phyloP scores from a whole-genome alignment of 2,797 vertebrate genomes.

The Cryptoblepharus egeriae region DNA sequence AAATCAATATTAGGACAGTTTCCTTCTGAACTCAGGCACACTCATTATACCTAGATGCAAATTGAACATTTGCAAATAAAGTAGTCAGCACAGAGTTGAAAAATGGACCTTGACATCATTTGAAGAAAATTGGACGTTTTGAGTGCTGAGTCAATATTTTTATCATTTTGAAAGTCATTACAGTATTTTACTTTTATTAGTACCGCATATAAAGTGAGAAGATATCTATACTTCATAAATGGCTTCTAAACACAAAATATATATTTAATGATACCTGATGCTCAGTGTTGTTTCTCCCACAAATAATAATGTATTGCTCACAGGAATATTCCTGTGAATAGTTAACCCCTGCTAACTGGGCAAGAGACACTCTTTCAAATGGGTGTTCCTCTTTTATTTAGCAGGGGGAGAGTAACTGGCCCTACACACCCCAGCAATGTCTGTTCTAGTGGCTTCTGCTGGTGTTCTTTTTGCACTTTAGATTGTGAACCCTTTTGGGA shows the following conservation, averaged over 20 bases:
- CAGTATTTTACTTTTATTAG: slow-evolving; percentile 40
- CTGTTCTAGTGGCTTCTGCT: too few relatives aligned
- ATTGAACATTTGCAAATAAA: slow-evolving; percentile 38
- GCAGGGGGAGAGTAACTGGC: too few relatives aligned
- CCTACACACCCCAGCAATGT: too few relatives aligned
- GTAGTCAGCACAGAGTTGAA: slow-evolving; percentile 39
- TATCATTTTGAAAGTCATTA: slow-evolving; percentile 37
- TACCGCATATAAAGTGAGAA: background rate
- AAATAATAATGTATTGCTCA: background rate
- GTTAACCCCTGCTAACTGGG: too few relatives aligned
- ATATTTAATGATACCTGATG: background rate
- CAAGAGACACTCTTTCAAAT: too few relatives aligned
- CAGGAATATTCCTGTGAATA: background rate
- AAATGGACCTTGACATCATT: slow-evolving; percentile 31
- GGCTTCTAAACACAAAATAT: slow-evolving; percentile 8
- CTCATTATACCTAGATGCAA: background rate
- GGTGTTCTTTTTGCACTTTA: too few relatives aligned
- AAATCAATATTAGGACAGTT: slow-evolving; percentile 5
- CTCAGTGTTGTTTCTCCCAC: background rate
- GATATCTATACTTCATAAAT: slow-evolving; percentile 17
- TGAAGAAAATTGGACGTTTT: slow-evolving; percentile 37
- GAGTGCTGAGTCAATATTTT: slow-evolving; percentile 30
- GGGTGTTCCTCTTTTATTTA: too few relatives aligned
- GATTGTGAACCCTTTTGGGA: too few relatives aligned
- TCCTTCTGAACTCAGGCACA: slow-evolving; percentile 35